Percentiles rank a stretch among this genome's conserved stretches.
These are phyloP conservation scores for Eurosta solidaginis DNA, from an alignment of 1,140 invertebrate genomes.

Conservation along the genomic window DNA sequence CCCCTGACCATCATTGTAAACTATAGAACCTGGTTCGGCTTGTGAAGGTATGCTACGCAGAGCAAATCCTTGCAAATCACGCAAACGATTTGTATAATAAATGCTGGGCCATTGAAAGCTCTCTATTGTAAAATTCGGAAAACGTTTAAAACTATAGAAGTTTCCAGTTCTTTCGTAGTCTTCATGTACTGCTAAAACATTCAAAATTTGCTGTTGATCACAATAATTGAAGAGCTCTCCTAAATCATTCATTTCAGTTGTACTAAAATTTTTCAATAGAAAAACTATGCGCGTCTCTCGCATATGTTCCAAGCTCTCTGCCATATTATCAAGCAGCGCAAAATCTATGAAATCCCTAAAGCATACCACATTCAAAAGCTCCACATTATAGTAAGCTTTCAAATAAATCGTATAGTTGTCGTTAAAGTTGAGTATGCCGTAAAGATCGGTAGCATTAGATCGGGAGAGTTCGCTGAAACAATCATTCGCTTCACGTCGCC, in stretches of 20 bases:
- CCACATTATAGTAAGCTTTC: background rate
- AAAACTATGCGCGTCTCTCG: background rate
- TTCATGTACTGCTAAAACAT: background rate
- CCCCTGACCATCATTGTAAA: background rate
- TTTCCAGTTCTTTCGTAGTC: background rate
- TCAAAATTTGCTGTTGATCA: background rate
- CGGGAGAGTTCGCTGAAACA: background rate
- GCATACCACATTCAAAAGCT: background rate
- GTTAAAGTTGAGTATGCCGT: background rate
- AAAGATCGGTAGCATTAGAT: background rate
- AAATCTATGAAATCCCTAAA: background rate
- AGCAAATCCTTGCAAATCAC: background rate
- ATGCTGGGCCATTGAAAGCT: background rate
- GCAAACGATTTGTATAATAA: background rate
- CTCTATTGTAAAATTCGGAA: constrained; percentile 19
- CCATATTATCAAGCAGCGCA: background rate
- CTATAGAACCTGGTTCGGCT: background rate
- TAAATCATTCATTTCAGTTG: background rate
- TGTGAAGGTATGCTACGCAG: background rate
- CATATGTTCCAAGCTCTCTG: background rate
- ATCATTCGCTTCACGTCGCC: background rate
- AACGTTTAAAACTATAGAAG: background rate
- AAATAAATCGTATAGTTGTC: background rate
- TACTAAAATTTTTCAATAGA: background rate
- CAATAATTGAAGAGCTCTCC: background rate